phyloP scores from a whole-genome alignment of 2,888 invertebrate genomes.

The Pseudanteris insignis region DNA sequence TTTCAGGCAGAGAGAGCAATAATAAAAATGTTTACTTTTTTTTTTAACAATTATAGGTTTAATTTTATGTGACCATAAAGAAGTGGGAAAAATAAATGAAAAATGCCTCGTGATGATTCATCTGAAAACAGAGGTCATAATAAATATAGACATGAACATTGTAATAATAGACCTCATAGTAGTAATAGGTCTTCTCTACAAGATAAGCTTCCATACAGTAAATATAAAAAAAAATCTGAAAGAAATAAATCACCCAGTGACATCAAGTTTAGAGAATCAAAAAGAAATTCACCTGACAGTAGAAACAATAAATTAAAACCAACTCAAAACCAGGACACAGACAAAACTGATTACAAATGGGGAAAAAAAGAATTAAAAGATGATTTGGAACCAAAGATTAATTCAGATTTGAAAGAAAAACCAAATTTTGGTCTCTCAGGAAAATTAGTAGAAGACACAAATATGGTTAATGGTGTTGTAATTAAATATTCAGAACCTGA shows the following conservation, averaged over 20 bases:
- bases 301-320: not conserved
- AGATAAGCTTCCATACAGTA: not conserved
- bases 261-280: not conserved
- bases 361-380: not conserved
- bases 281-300: not conserved
- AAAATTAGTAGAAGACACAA: constrained; percentile 92
- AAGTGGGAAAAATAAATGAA: too few relatives aligned
- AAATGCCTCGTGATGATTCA: too few relatives aligned
- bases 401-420: constrained; percentile 77
- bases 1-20: too few relatives aligned
- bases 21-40: too few relatives aligned
- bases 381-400: not conserved
- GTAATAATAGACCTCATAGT: not conserved
- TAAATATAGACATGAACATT: not conserved
- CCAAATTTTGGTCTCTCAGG: constrained; percentile 94
- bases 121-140: too few relatives aligned
- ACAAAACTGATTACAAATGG: constrained; percentile 5
- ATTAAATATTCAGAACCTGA: constrained; percentile 97
- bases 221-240: not conserved
- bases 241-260: not conserved
- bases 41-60: too few relatives aligned
- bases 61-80: too few relatives aligned
- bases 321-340: not conserved
- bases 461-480: constrained; percentile 94
- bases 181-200: not conserved